Evolutionary conservation across 2,113 vertebrate species (phyloP).

Genomic region (Nycticorax nycticorax): DNA sequence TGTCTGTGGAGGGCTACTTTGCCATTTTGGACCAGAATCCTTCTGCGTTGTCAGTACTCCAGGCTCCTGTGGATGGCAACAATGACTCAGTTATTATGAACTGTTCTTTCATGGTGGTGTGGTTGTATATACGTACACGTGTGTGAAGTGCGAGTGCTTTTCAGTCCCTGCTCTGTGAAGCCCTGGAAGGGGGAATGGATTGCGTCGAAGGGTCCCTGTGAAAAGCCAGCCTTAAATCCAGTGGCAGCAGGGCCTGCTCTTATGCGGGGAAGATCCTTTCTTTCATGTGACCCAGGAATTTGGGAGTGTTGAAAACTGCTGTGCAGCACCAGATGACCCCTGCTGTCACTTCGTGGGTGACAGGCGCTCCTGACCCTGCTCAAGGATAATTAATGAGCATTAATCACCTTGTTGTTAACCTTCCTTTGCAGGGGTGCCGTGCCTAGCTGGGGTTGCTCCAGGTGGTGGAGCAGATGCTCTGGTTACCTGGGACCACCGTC

Average conservation of each 20-base stretch:
- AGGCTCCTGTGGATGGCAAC: constrained; percentile 65
- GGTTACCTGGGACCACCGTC: not conserved
- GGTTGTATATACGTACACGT: not conserved
- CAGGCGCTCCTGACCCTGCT: not conserved
- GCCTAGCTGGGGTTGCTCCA: not conserved
- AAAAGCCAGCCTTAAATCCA: not conserved
- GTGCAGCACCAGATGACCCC: constrained; percentile 3
- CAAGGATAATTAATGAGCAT: constrained; percentile 26
- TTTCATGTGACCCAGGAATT: not conserved
- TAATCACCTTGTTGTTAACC: constrained; percentile 32
- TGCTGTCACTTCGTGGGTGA: not conserved
- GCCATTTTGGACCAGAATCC: constrained; percentile 33
- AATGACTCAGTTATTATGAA: constrained; percentile 55
- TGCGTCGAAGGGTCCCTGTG: not conserved
- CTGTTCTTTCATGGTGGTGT: not conserved
- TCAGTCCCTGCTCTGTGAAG: not conserved
- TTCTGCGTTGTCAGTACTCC: constrained; percentile 26
- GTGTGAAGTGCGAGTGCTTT: not conserved
- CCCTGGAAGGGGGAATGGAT: not conserved
- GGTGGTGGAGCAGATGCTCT: constrained; percentile 10
- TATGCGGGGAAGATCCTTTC: fast-evolving
- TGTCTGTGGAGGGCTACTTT: not conserved
- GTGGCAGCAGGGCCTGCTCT: not conserved
- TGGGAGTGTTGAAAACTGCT: not conserved
- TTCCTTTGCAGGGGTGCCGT: not conserved